These are phyloP conservation scores for Dromiciops gliroides DNA, from an alignment of 2,113 vertebrate species.

Conservation along the genomic window DNA sequence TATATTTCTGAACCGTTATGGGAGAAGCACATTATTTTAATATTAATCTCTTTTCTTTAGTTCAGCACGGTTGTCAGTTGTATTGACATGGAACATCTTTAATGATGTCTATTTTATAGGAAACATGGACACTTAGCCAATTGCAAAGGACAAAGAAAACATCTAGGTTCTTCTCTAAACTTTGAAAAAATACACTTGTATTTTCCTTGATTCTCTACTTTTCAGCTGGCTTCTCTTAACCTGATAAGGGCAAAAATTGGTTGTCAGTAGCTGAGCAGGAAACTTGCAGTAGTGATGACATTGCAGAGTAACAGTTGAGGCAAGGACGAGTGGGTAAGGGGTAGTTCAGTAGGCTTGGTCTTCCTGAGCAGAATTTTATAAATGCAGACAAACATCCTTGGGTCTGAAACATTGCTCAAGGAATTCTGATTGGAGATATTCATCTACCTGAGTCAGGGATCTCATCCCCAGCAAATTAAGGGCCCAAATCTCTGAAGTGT, in stretches of 20 bases:
- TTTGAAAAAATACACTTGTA: conserved; percentile 36
- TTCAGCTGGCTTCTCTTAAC: conserved; percentile 48
- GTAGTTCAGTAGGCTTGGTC: neutral
- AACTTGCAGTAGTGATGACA: neutral
- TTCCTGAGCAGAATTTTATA: neutral
- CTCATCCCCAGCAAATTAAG: neutral
- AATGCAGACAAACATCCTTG: neutral
- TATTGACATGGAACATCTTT: conserved; percentile 43
- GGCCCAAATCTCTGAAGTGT: neutral
- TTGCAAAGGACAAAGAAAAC: conserved; percentile 50
- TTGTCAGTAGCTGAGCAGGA: conserved; percentile 13
- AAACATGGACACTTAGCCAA: conserved; percentile 2
- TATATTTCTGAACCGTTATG: neutral
- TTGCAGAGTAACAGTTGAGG: neutral
- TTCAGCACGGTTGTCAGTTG: conserved; percentile 63
- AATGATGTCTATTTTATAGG: conserved; percentile 53
- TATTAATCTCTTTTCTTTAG: conserved; percentile 60
- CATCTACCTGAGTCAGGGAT: neutral
- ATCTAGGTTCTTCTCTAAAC: conserved; percentile 51
- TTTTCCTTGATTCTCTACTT: conserved; percentile 48
- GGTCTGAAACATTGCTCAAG: neutral
- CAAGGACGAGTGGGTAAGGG: neutral
- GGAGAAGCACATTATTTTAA: conserved; percentile 51
- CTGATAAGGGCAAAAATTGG: neutral
- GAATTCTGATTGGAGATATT: neutral